A percentile compares a stretch with the other conserved stretches of the same genome.
Conservation (phyloP, 2,797 vertebrate species). For the Lacerta agilis region DNA sequence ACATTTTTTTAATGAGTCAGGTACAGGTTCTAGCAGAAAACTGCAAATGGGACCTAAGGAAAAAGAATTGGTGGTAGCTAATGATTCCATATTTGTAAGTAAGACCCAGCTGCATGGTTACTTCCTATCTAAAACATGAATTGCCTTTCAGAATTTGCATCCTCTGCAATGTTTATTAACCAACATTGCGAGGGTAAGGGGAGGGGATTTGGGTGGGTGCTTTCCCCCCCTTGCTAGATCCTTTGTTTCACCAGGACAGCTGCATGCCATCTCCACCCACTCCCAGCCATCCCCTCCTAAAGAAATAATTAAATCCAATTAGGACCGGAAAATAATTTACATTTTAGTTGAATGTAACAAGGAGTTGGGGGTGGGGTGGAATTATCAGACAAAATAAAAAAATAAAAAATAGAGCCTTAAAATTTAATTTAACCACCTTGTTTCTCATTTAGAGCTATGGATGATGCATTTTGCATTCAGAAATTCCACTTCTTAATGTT, state of each 20-base stretch:
- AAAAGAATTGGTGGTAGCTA: neutral
- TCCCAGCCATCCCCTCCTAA: conserved; percentile 62
- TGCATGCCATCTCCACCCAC: conserved; percentile 74
- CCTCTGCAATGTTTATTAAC: conserved; percentile 48
- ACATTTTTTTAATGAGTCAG: neutral
- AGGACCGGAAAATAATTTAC: conserved; percentile 82
- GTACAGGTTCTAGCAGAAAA: conserved; percentile 11
- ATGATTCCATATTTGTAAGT: neutral
- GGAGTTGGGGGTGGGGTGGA: conserved; percentile 1
- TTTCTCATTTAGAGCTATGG: conserved; percentile 63
- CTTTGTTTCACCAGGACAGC: conserved; percentile 74
- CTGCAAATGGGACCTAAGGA: neutral
- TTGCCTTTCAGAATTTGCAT: conserved; percentile 55
- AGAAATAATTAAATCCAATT: conserved; percentile 84
- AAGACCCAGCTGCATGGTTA: conserved; percentile 13
- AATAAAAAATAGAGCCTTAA: conserved; percentile 38
- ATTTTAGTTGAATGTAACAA: conserved; percentile 78
- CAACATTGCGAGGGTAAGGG: conserved; percentile 55
- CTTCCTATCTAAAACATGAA: conserved; percentile 45
- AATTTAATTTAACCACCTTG: conserved; percentile 71
- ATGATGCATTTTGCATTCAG: conserved; percentile 52
- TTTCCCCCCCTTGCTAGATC: conserved; percentile 51
- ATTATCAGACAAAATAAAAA: neutral
- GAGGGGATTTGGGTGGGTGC: conserved; percentile 40
- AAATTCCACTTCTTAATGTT: conserved; percentile 56